Evolutionary conservation across 2,797 vertebrate species (phyloP), one percentile per base, ranked within the genome.

Genomic region (Lateolabrax maculatus): DNA sequence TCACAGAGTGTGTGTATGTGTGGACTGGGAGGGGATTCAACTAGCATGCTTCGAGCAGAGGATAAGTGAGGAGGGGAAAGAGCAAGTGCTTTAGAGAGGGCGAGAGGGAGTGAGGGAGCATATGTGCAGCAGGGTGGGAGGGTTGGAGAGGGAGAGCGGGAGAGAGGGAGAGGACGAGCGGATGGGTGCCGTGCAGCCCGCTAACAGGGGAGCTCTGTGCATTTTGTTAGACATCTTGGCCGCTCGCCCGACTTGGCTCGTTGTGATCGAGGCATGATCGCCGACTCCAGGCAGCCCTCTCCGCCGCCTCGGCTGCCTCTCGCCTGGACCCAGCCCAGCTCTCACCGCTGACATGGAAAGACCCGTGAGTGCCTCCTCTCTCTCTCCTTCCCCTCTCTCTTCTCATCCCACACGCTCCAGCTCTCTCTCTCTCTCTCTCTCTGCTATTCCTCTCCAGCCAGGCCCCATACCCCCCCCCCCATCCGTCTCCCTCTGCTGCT

Each of bases 211-310:
- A 90, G 89, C 92, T 94, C 94, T 93, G 93, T 94, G 92, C 87
- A 65, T 95, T n/a, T 93, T 88, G 90, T 92, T 90, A 87, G 94
- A 94, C 94, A 93, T 94, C 89, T 97, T 99, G 97, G 98, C 97
- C 87, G 93, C 87, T 86, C 95, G 97, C 98, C 98, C 96, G 95
- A 96, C 93, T 95, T 84, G 92, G 94, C 95, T 97, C 97, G 97
- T 98, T 97, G 97, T 98, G 96, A 98, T 97, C 95, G 95, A 97
- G 98, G 97, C 98, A 99, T 99, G 98, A 97, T 97, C 95, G 92
- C 91, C 93, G 96, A 95, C 95, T 96, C 96, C 95, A 95, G 96
- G 96, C 96, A 94, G 94, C 95, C 93, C 92, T 94, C 95, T 92
- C 95, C 89, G 95, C 97, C 92, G 94, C 90, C 90, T 94, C 94